phyloP scores from a whole-genome alignment of 2,888 invertebrate species.

The Chrysotoxum bicinctum region DNA sequence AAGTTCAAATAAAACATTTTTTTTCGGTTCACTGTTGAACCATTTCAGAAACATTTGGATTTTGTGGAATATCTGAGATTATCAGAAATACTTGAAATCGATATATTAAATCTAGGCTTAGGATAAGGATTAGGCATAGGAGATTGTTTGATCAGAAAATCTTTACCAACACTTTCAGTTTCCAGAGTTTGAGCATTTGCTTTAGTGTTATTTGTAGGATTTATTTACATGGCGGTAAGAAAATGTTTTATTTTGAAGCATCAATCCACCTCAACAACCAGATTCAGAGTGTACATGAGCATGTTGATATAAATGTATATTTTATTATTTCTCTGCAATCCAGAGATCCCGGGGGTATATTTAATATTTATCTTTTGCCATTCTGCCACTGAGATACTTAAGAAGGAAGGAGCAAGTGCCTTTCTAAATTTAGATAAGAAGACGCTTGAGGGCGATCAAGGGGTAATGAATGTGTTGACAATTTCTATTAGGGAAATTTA shows the following conservation, averaged over 20 bases:
- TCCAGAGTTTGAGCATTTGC: too few species aligned
- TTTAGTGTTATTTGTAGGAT: too few species aligned
- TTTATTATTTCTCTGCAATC: slow-evolving; percentile 25
- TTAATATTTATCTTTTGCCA: slow-evolving; percentile 50
- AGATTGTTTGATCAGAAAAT: too few species aligned
- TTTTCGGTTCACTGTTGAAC: background rate
- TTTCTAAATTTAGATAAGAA: slow-evolving; percentile 45
- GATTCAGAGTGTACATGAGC: background rate
- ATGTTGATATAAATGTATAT: slow-evolving; percentile 31
- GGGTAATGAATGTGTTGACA: slow-evolving; percentile 61
- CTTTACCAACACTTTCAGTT: too few species aligned
- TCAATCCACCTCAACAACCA: background rate
- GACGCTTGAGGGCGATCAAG: slow-evolving; percentile 52
- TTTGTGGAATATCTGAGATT: too few species aligned
- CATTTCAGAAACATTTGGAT: background rate
- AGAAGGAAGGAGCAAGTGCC: slow-evolving; percentile 14
- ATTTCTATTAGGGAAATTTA: slow-evolving; percentile 43
- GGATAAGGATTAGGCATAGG: too few species aligned
- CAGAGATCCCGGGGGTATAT: slow-evolving; percentile 32
- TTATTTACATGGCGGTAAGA: too few species aligned
- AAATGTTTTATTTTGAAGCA: too few species aligned
- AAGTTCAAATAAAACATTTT: background rate
- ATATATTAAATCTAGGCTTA: too few species aligned
- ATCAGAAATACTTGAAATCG: too few species aligned
- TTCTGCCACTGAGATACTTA: background rate